A percentile compares a stretch with the other conserved stretches of the same genome.
Evolutionary conservation across 2,113 vertebrate species (phyloP).

Genomic region (Ptilonorhynchus violaceus): DNA sequence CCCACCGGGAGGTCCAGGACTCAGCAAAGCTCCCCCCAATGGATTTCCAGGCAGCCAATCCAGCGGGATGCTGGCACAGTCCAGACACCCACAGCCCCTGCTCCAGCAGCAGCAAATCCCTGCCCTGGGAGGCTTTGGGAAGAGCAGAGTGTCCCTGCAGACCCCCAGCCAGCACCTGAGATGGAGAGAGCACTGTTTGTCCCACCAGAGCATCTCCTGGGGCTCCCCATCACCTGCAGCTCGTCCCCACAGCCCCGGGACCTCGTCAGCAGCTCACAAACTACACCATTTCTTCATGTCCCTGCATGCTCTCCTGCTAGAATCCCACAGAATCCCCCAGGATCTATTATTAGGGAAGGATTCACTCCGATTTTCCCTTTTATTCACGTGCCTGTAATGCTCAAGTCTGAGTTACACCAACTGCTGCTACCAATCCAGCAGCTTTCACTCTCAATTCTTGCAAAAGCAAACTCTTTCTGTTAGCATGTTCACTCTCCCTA

Average conservation of each 20-base stretch:
- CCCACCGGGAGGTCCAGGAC: background rate
- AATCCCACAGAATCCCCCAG: background rate
- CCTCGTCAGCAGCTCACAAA: background rate
- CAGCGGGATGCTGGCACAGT: background rate
- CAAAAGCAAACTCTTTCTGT: background rate
- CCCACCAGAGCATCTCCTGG: background rate
- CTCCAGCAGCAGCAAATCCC: background rate
- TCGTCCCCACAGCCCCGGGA: rapidly evolving
- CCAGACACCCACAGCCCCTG: background rate
- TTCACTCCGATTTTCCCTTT: background rate
- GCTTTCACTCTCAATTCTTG: background rate
- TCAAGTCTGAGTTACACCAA: background rate
- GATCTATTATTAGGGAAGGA: background rate
- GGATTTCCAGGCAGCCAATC: background rate
- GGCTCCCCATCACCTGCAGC: background rate
- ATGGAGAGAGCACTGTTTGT: rapidly evolving
- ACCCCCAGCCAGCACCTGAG: rapidly evolving
- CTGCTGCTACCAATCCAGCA: background rate
- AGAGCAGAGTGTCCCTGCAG: background rate
- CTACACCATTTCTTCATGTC: rapidly evolving
- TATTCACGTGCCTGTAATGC: rapidly evolving
- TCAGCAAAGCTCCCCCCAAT: rapidly evolving
- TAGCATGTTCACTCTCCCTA: background rate
- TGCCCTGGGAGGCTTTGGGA: background rate
- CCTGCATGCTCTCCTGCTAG: rapidly evolving